Evolutionary conservation across 1,140 invertebrate species (phyloP), one percentile per base, ranked within the genome.

Genomic region (Trinorchestia longiramus): DNA sequence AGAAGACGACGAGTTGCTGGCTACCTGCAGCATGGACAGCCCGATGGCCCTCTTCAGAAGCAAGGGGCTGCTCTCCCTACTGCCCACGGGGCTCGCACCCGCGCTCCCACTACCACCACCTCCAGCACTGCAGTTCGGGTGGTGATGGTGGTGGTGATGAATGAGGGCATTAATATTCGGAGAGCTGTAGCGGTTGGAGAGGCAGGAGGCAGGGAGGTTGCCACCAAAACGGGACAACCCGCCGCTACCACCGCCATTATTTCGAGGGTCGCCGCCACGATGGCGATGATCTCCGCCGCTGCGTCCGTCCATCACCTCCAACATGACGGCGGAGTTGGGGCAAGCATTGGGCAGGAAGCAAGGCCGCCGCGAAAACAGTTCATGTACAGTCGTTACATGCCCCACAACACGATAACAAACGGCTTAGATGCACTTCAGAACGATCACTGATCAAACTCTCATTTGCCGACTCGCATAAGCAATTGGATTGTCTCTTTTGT

Each of bases 41-140:
- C 95, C 95, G 42, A 96, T 62, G 87, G 90, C 87, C 44, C 95
- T 44, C 45, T 92, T 88, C n/a, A 57, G 87, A 47, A 96, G 95
- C 95, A 96, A 44, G 88, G 95, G 95, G 42, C 95, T 96, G 43
- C 95, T 90, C 43, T 96, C 95, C 87, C 95, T 96, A 43, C 95
- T 96, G 87, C 42, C 95, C 43, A 91, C 95, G 0, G 95, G 95
- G 43, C 87, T 91, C 0, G 87, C 95, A 41, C 95, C 90, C 23
- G 87, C 87, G 43, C 87, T 88, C 42, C 77, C 43, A 43, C 77
- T 88, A 53, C 47, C 19, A 23, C 57, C 77, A 87, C n/a, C 62
- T n/a, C 77, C 95, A 11, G 87, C 43, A 44, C 53, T 47, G 41
- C 95, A 94, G 92, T 94, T 94, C 43, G 92, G 92, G 44, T 94